These are phyloP conservation scores for Eumeta japonica DNA, from an alignment of 1,140 invertebrate genomes.

Conservation along the genomic window DNA sequence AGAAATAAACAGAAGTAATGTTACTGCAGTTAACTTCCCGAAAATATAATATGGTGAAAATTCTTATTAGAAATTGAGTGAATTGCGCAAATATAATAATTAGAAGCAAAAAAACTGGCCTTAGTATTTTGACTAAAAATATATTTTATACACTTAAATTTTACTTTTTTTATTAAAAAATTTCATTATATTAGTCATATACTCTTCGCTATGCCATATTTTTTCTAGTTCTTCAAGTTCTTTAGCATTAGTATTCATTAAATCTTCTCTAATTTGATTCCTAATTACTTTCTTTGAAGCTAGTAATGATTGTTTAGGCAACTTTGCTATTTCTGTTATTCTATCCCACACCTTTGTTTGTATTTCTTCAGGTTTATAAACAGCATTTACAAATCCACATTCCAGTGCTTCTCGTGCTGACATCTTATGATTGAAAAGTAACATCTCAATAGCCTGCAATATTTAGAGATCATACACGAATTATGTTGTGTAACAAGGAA, in stretches of 20 bases:
- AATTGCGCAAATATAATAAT: too few relatives aligned
- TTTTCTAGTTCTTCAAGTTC: conserved; percentile 27
- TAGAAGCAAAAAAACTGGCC: too few relatives aligned
- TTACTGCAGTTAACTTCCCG: too few relatives aligned
- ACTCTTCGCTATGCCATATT: conserved; percentile 9
- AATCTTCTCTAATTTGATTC: conserved; percentile 16
- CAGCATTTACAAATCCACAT: conserved; percentile 70
- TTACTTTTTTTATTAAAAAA: conserved; percentile 14
- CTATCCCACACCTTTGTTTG: conserved; percentile 60
- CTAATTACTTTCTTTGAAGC: conserved; percentile 32
- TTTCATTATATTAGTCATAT: not conserved
- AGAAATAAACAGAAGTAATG: too few relatives aligned
- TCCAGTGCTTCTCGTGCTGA: conserved; percentile 71
- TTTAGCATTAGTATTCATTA: conserved; percentile 26
- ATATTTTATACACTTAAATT: conserved; percentile 17
- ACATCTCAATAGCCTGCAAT: conserved; percentile 74
- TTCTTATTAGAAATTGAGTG: too few relatives aligned
- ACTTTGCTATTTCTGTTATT: conserved; percentile 50
- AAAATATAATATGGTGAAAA: too few relatives aligned
- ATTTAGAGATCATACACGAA: conserved; percentile 6
- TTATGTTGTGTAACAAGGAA: too few relatives aligned
- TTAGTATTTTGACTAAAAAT: too few relatives aligned
- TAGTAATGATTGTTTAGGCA: conserved; percentile 36
- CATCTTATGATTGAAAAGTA: conserved; percentile 79
- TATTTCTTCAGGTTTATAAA: conserved; percentile 62